Evolutionary conservation across 2,797 vertebrate species (phyloP).

Genomic region (Dipus sagitta): DNA sequence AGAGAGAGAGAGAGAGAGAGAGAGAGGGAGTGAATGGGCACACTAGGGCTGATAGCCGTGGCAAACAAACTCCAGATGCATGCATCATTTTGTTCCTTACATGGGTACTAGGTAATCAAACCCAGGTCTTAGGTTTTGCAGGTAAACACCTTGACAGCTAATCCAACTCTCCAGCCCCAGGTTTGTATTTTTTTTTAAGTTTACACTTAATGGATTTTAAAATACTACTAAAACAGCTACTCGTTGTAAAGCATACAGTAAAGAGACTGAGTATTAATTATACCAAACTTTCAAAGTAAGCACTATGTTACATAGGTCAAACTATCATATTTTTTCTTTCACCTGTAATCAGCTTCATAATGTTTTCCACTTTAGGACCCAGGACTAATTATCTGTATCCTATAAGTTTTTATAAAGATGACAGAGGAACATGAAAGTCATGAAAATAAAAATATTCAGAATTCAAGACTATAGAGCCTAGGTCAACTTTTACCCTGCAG

Average conservation of each 20-base stretch:
- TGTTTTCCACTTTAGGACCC: not conserved
- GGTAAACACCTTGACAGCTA: no score
- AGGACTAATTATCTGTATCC: not conserved
- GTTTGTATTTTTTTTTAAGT: constrained; percentile 13
- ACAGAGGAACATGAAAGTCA: not conserved
- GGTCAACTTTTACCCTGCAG: not conserved
- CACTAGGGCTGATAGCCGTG: no score
- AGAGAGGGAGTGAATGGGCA: no score
- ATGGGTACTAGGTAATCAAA: no score
- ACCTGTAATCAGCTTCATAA: not conserved
- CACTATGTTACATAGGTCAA: not conserved
- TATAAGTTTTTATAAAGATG: not conserved
- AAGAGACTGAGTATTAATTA: not conserved
- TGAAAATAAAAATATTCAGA: not conserved
- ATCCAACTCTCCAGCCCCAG: no score
- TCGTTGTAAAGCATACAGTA: no score
- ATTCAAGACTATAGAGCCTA: not conserved
- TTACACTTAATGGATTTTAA: not conserved
- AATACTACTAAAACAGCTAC: no score
- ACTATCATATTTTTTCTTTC: not conserved
- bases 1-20: no score
- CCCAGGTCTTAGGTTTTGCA: no score
- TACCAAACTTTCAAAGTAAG: not conserved
- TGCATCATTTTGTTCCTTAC: no score
- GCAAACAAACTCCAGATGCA: no score